Evolutionary conservation across 1,140 invertebrate genomes (phyloP).

Genomic region (Drosophila ambigua): DNA sequence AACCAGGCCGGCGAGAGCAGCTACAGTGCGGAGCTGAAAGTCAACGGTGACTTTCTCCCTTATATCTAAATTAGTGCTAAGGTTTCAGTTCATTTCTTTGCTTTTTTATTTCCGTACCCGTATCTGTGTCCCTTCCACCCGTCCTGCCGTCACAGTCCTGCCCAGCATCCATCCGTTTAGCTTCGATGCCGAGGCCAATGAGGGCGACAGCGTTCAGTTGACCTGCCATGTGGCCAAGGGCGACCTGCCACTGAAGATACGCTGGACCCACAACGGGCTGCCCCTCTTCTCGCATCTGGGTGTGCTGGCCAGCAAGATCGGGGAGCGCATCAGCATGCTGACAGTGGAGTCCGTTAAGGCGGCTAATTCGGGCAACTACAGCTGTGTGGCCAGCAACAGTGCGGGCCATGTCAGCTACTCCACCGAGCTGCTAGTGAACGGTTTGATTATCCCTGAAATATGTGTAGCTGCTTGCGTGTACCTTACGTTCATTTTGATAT

Average conservation of each 20-base stretch:
- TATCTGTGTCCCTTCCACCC: not conserved
- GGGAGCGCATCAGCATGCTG: conserved; percentile 87
- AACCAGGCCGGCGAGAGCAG: conserved; percentile 88
- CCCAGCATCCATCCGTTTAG: conserved; percentile 88
- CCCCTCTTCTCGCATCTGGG: conserved; percentile 80
- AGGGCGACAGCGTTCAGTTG: conserved; percentile 89
- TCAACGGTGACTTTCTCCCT: conserved; percentile 63
- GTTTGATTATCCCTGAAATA: conserved; percentile 19
- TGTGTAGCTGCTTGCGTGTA: conserved; percentile 1
- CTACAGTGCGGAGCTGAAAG: conserved; percentile 76
- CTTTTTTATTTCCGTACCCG: not conserved
- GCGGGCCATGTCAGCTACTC: conserved; percentile 89
- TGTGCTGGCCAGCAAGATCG: conserved; percentile 86
- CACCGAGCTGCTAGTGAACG: conserved; percentile 85
- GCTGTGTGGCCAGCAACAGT: conserved; percentile 89
- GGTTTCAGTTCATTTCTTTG: conserved; percentile 34
- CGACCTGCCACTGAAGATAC: conserved; percentile 88
- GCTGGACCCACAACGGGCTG: conserved; percentile 86
- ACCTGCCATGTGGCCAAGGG: conserved; percentile 89
- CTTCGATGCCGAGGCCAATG: conserved; percentile 87
- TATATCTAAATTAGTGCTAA: conserved; percentile 5
- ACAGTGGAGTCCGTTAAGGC: conserved; percentile 87
- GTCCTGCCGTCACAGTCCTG: conserved; percentile 84
- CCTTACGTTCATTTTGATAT: conserved; percentile 22
- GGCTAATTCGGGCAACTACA: conserved; percentile 88